Percentiles rank a stretch among this genome's conserved stretches.
phyloP scores from a whole-genome alignment of 1,140 invertebrate species.

The Patella vulgata region DNA sequence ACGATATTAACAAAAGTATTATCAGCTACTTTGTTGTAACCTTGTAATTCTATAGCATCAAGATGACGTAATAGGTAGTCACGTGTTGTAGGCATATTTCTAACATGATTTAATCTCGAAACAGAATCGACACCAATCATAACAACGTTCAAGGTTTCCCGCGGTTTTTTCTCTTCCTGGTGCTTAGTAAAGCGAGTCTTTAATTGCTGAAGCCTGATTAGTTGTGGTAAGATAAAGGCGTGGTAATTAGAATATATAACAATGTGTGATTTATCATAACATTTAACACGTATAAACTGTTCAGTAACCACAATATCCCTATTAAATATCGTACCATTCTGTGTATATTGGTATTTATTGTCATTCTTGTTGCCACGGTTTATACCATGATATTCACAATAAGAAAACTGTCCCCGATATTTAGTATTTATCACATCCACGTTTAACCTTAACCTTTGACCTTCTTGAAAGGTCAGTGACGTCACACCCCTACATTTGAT shows the following conservation, averaged over 20 bases:
- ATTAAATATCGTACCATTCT: no score
- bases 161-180: neutral
- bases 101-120: slow-evolving; percentile 28
- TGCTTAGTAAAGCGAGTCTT: slow-evolving; percentile 25
- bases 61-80: slow-evolving; percentile 63
- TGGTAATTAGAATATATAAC: slow-evolving; percentile 67
- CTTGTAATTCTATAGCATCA: slow-evolving; percentile 76
- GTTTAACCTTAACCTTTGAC: no score
- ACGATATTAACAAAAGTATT: slow-evolving; percentile 86
- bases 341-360: no score
- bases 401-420: no score
- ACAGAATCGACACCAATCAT: slow-evolving; percentile 35
- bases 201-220: slow-evolving; percentile 56
- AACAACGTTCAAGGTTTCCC: no score
- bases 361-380: no score
- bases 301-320: slow-evolving; percentile 34
- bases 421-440: no score
- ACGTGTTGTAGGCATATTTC: slow-evolving; percentile 32
- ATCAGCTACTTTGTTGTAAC: slow-evolving; percentile 85
- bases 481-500: no score
- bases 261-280: slow-evolving; percentile 41
- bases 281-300: slow-evolving; percentile 58
- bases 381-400: no score
- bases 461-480: no score
- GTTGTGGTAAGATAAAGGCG: slow-evolving; percentile 62